A percentile compares a stretch with the other conserved stretches of the same genome.
These are phyloP conservation scores for Athetis lepigone DNA, from an alignment of 2,888 invertebrate genomes.

Conservation along the genomic window DNA sequence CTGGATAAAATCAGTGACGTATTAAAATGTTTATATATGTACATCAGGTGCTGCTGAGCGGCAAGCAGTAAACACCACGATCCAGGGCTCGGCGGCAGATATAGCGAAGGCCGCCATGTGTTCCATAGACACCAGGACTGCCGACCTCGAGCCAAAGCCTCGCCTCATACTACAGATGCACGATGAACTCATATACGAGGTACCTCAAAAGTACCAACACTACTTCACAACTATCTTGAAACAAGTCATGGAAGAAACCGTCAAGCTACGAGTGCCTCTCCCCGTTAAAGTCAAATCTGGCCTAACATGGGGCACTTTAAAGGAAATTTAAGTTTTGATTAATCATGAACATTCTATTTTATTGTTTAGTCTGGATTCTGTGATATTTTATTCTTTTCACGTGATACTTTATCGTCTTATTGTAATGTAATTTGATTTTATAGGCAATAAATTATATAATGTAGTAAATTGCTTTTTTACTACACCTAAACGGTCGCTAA, in stretches of 20 bases:
- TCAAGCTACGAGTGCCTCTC: conserved; percentile 94
- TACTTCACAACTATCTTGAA: conserved; percentile 92
- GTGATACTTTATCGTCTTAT: conserved; percentile 52
- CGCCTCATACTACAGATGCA: conserved; percentile 97
- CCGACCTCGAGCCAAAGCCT: conserved; percentile 80
- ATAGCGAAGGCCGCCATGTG: conserved; percentile 98
- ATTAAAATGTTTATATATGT: not conserved
- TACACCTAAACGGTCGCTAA: conserved; percentile 20
- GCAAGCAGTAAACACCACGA: conserved; percentile 98
- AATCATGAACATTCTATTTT: conserved; percentile 37
- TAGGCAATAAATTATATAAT: conserved; percentile 49
- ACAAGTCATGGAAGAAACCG: conserved; percentile 95
- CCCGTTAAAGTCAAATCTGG: conserved; percentile 97
- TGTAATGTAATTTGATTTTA: conserved; percentile 44
- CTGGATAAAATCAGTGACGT: too few species aligned
- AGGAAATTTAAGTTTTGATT: conserved; percentile 71
- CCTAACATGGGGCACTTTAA: conserved; percentile 93
- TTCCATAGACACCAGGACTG: conserved; percentile 91
- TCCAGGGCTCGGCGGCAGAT: conserved; percentile 99
- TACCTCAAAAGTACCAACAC: conserved; percentile 90
- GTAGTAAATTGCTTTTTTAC: conserved; percentile 23
- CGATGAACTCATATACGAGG: conserved; percentile 98
- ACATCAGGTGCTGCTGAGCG: conserved; percentile 95
- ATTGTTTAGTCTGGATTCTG: conserved; percentile 60
- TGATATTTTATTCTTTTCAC: conserved; percentile 68